Conservation (phyloP, 2,888 invertebrate species). For the Ectemnius continuus region DNA sequence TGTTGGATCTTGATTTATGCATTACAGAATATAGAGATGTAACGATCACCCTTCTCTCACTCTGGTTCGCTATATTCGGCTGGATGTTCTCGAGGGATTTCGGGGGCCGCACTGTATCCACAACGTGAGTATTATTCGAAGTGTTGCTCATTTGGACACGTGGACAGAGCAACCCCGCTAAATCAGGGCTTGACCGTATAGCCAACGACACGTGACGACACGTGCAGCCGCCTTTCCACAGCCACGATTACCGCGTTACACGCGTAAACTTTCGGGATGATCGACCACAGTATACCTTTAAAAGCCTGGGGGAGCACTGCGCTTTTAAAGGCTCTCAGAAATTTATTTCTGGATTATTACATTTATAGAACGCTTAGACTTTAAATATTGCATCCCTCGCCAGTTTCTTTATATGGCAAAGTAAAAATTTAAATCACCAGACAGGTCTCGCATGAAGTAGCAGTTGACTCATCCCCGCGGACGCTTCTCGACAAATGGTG, state of each 20-base stretch:
- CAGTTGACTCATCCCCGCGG: background rate
- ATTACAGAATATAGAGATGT: constrained; percentile 48
- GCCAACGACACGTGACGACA: constrained; percentile 74
- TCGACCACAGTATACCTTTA: constrained; percentile 8
- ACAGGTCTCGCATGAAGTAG: background rate
- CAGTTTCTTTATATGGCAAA: too few species aligned
- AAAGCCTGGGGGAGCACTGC: background rate
- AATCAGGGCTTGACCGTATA: constrained; percentile 69
- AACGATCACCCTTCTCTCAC: too few species aligned
- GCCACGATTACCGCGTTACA: constrained; percentile 23
- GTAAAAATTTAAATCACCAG: background rate
- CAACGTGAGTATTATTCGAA: constrained; percentile 69
- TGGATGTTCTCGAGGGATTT: too few species aligned
- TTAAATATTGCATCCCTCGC: too few species aligned
- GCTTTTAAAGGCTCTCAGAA: too few species aligned
- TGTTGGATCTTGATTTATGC: constrained; percentile 62
- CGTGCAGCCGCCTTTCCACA: constrained; percentile 62
- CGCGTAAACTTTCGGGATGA: too few species aligned
- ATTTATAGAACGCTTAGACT: too few species aligned
- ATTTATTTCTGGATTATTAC: too few species aligned
- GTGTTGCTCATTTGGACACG: constrained; percentile 73
- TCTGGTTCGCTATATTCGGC: too few species aligned
- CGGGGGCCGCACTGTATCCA: constrained; percentile 29
- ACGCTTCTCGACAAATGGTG: background rate
- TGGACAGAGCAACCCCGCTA: constrained; percentile 59